phyloP scores from a whole-genome alignment of 2,888 invertebrate species.

The Stomorhina lunata region DNA sequence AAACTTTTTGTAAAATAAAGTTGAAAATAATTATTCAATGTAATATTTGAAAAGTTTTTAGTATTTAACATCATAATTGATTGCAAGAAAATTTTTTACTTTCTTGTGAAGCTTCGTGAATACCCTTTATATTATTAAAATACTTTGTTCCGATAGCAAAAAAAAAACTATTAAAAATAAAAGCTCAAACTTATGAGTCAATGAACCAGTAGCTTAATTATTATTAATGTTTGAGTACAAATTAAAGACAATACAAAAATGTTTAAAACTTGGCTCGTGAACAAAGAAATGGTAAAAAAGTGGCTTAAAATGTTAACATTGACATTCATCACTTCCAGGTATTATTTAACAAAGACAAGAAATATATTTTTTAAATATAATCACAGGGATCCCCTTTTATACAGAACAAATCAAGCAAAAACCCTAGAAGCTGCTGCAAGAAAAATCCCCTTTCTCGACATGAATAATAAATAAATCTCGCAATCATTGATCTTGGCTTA shows the following conservation, averaged over 20 bases:
- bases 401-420: neutral
- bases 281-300: neutral
- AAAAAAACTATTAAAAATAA: neutral
- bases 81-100: no score
- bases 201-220: neutral
- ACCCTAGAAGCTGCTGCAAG: neutral
- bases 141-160: neutral
- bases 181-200: neutral
- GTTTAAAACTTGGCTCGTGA: neutral
- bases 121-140: no score
- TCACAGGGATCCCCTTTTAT: neutral
- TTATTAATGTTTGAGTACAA: neutral
- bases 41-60: no score
- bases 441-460: constrained; percentile 17
- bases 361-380: neutral
- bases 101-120: no score
- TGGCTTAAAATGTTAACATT: no score
- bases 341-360: no score
- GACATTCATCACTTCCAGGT: no score
- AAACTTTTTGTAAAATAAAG: no score
- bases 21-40: no score
- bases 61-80: no score
- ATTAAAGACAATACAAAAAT: neutral
- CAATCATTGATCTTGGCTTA: constrained; percentile 6
- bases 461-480: neutral